Evolutionary conservation across 2,113 vertebrate genomes (phyloP).

Genomic region (Megaleporinus macrocephalus): DNA sequence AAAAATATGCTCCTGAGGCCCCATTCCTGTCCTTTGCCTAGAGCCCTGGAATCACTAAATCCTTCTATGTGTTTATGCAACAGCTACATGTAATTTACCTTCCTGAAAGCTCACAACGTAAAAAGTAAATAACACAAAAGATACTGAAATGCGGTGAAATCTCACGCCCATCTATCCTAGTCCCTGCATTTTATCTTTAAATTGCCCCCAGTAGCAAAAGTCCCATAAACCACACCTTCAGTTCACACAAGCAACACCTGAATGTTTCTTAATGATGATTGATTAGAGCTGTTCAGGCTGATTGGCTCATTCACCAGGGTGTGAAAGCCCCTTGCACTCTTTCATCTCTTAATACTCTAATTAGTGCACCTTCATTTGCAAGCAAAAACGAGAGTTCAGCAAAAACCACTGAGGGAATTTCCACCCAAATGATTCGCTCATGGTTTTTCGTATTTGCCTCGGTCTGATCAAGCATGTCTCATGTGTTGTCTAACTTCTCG

Average conservation of each 20-base stretch:
- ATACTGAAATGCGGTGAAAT: neutral
- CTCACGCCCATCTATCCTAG: neutral
- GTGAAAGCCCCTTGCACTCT: conserved; percentile 41
- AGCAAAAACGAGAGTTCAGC: conserved; percentile 20
- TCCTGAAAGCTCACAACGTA: neutral
- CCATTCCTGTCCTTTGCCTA: no score
- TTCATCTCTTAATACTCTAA: conserved; percentile 52
- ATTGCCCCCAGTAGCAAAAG: neutral
- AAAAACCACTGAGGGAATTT: conserved; percentile 55
- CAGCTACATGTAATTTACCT: neutral
- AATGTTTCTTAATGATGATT: conserved; percentile 35
- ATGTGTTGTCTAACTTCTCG: conserved; percentile 42
- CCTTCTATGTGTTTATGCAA: no score
- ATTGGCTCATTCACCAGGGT: conserved; percentile 32
- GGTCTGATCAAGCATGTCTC: conserved; percentile 51
- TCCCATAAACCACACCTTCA: neutral
- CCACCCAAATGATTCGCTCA: conserved; percentile 50
- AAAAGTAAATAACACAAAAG: neutral
- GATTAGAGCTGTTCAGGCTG: conserved; percentile 23
- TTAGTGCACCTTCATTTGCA: conserved; percentile 52
- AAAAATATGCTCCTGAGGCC: no score
- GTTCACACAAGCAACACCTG: neutral
- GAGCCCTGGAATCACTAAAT: no score
- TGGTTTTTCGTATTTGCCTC: conserved; percentile 39
- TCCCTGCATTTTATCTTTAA: neutral